phyloP scores from a whole-genome alignment of 1,140 invertebrate genomes.

The Meloidogyne exigua region DNA sequence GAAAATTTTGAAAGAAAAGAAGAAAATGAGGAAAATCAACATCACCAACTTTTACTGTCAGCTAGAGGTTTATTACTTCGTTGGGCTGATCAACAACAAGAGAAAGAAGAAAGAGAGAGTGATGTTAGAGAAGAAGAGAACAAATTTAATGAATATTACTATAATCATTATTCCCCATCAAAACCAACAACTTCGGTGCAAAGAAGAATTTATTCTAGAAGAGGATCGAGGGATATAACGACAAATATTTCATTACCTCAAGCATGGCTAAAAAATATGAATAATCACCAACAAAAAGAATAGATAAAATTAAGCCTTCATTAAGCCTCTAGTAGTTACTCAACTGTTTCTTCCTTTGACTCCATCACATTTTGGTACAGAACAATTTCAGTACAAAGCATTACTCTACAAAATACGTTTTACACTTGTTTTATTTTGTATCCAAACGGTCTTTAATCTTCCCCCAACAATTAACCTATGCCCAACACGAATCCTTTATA shows the following conservation, averaged over 20 bases:
- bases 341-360: no score
- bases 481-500: no score
- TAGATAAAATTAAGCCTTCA: background rate
- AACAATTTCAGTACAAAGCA: no score
- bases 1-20: background rate
- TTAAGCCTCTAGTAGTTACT: no score
- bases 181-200: background rate
- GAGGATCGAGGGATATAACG: background rate
- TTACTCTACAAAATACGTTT: no score
- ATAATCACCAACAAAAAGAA: background rate
- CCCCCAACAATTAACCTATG: no score
- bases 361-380: no score
- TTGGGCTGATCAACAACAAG: background rate
- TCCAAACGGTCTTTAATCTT: no score
- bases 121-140: background rate
- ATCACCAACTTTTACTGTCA: background rate
- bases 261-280: background rate
- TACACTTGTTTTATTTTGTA: no score
- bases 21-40: background rate
- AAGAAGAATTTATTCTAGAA: slow-evolving; percentile 5
- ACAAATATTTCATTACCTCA: background rate
- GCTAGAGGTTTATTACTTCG: background rate
- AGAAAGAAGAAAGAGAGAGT: background rate
- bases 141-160: background rate
- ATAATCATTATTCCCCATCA: background rate